Evolutionary conservation across 2,888 invertebrate species (phyloP).

Genomic region (Cryptus armator): DNA sequence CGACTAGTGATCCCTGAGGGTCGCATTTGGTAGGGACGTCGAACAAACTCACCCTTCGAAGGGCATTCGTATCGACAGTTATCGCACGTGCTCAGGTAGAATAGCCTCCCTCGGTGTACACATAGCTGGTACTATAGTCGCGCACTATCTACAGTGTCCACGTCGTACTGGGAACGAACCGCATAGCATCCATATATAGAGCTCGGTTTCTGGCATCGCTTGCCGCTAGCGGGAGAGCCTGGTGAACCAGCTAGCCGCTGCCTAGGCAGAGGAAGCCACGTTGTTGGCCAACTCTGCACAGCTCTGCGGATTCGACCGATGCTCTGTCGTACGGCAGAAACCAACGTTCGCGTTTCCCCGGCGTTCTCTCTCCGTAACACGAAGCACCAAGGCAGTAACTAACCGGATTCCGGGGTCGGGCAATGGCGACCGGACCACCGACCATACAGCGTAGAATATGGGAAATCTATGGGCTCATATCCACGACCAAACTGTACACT

Average conservation of each 20-base stretch:
- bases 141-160: slow-evolving; percentile 65
- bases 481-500: slow-evolving; percentile 83
- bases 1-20: slow-evolving; percentile 4
- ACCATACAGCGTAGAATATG: slow-evolving; percentile 82
- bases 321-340: slow-evolving; percentile 49
- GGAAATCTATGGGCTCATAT: slow-evolving; percentile 85
- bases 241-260: slow-evolving; percentile 26
- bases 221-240: slow-evolving; percentile 23
- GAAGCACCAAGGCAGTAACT: slow-evolving; percentile 80
- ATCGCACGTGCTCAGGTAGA: slow-evolving; percentile 66
- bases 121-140: slow-evolving; percentile 42
- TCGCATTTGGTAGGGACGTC: slow-evolving; percentile 28
- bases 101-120: slow-evolving; percentile 48
- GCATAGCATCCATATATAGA: slow-evolving; percentile 40
- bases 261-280: slow-evolving; percentile 25
- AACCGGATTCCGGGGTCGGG: slow-evolving; percentile 83
- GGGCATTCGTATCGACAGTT: slow-evolving; percentile 65
- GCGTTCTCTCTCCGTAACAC: slow-evolving; percentile 77
- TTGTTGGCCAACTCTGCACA: slow-evolving; percentile 43
- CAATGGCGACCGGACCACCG: slow-evolving; percentile 79
- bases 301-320: slow-evolving; percentile 49
- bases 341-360: slow-evolving; percentile 30
- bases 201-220: slow-evolving; percentile 51
- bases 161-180: slow-evolving; percentile 46
- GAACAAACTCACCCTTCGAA: slow-evolving; percentile 44